Percentiles rank a stretch among this genome's conserved stretches.
Conservation (phyloP, 53 echinoderm and acorn worm genomes). For the Paracentrotus lividus region DNA sequence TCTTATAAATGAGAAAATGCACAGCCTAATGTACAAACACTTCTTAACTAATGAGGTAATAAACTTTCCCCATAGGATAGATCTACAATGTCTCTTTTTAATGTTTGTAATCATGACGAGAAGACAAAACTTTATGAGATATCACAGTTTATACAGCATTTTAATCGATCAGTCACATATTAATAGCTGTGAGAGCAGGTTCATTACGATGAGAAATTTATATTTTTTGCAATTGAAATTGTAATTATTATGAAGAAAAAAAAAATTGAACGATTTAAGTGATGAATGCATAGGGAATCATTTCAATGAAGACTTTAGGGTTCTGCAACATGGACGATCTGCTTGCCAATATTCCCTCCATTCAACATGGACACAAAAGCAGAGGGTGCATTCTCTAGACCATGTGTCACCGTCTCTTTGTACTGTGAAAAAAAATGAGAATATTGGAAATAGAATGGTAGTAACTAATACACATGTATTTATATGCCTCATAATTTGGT, state of each 20-base stretch:
- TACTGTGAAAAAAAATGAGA: conserved; percentile 69
- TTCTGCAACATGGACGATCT: conserved; percentile 94
- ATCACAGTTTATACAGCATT: neutral
- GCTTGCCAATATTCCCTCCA: conserved; percentile 98
- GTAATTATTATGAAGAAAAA: too few relatives aligned
- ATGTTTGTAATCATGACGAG: neutral
- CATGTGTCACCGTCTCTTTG: conserved; percentile 88
- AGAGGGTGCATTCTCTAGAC: conserved; percentile 83
- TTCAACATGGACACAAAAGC: conserved; percentile 98
- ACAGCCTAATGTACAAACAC: neutral
- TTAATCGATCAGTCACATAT: too few relatives aligned
- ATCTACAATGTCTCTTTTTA: too few relatives aligned
- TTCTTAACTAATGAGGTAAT: too few relatives aligned
- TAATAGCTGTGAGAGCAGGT: too few relatives aligned
- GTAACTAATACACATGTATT: too few relatives aligned
- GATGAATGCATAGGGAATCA: neutral
- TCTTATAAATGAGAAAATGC: too few relatives aligned
- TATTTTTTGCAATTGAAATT: too few relatives aligned
- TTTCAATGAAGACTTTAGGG: conserved; percentile 56
- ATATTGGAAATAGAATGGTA: neutral
- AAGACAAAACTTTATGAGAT: neutral
- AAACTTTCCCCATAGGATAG: neutral
- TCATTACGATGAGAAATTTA: too few relatives aligned
- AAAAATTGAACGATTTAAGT: too few relatives aligned
- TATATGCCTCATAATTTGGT: too few relatives aligned